phyloP scores from a whole-genome alignment of 1,140 invertebrate genomes.

The Anoplolepis gracilipes region DNA sequence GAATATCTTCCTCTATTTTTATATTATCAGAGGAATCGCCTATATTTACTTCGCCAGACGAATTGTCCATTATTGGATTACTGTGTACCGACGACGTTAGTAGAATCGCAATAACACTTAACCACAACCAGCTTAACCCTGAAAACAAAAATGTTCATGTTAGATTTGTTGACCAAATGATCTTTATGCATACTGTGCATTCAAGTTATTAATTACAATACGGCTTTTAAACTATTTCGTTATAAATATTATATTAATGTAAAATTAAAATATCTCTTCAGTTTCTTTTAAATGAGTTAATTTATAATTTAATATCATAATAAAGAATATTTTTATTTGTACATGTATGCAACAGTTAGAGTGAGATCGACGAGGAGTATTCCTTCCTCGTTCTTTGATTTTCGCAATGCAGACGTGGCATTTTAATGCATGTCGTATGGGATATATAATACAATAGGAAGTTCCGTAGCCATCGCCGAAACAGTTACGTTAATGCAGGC shows the following conservation, averaged over 20 bases:
- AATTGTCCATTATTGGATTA: constrained; percentile 77
- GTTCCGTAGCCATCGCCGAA: not conserved
- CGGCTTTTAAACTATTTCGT: not conserved
- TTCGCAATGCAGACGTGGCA: not conserved
- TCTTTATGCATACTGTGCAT: not conserved
- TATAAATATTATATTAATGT: not conserved
- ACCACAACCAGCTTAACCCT: constrained; percentile 78
- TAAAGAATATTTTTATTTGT: not conserved
- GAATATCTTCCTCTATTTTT: no score
- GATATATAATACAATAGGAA: not conserved
- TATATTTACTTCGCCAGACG: no score
- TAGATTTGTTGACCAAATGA: not conserved
- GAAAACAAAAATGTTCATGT: constrained; percentile 62
- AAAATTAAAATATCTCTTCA: not conserved
- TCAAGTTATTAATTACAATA: not conserved
- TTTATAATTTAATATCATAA: not conserved
- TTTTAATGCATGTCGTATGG: not conserved
- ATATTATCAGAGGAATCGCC: no score
- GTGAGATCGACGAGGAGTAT: not conserved
- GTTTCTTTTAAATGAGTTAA: not conserved
- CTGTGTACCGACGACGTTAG: constrained; percentile 79
- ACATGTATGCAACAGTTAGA: not conserved
- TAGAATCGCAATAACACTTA: constrained; percentile 77
- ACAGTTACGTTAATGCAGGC: constrained; percentile 6
- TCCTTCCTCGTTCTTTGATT: not conserved